phyloP scores from a whole-genome alignment of 1,140 invertebrate genomes.

The Rhopalosiphum maidis region DNA sequence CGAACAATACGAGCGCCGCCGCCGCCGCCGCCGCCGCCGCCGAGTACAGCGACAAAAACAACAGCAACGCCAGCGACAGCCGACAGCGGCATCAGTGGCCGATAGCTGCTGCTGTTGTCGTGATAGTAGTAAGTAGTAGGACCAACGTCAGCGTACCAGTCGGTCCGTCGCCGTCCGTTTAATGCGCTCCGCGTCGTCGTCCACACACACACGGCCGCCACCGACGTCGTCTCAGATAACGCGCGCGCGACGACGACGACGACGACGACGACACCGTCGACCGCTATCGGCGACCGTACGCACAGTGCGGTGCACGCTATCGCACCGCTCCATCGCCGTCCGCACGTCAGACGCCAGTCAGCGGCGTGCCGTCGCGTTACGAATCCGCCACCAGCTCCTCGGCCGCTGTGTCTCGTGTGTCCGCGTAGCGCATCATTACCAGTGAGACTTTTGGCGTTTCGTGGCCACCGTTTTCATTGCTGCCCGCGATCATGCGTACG shows the following conservation, averaged over 20 bases:
- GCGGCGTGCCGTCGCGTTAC: background rate
- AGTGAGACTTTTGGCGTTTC: background rate
- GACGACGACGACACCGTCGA: background rate
- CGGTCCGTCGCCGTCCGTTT: background rate
- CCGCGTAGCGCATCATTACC: too few species aligned
- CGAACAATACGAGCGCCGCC: background rate
- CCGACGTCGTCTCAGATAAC: background rate
- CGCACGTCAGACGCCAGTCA: background rate
- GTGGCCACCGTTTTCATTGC: background rate
- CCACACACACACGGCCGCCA: background rate
- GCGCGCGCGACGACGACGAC: background rate
- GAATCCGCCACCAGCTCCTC: too few species aligned
- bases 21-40: background rate
- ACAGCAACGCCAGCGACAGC: background rate
- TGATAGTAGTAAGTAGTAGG: background rate
- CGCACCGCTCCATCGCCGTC: background rate
- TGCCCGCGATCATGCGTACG: background rate
- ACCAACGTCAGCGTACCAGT: background rate
- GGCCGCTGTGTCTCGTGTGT: too few species aligned
- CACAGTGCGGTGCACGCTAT: background rate
- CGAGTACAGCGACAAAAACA: background rate
- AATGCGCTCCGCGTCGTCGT: background rate
- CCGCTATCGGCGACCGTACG: background rate
- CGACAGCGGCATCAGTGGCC: background rate
- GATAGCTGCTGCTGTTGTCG: too few species aligned